A percentile compares a stretch with the other conserved stretches of the same genome.
Evolutionary conservation across 1,140 invertebrate species (phyloP).

Genomic region (Apis dorsata): DNA sequence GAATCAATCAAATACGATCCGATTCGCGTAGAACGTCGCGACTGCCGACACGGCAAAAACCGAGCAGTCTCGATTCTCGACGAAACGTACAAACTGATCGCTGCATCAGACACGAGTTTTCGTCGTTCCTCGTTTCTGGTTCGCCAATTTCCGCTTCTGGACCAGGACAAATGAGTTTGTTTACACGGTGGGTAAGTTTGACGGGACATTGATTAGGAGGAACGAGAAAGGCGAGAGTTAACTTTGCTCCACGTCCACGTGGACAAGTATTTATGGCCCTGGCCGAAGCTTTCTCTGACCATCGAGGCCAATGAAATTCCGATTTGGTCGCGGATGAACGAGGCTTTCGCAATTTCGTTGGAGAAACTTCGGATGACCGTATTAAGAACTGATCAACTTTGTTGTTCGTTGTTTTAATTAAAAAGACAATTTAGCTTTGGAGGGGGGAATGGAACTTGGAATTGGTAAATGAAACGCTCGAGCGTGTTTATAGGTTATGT

Average conservation of each 20-base stretch:
- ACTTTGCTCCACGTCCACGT: not conserved
- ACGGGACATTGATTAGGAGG: constrained; percentile 52
- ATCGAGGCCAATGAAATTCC: constrained; percentile 29
- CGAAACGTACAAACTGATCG: constrained; percentile 17
- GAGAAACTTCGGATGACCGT: not conserved
- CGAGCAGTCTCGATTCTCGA: not conserved
- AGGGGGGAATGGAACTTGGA: not conserved
- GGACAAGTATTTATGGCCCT: constrained; percentile 37
- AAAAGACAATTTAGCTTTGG: not conserved
- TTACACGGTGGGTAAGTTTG: constrained; percentile 35
- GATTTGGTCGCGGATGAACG: not conserved
- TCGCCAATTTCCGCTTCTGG: not conserved
- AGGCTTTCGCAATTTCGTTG: constrained; percentile 13
- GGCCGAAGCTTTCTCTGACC: too few species aligned
- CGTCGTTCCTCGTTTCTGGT: constrained; percentile 49
- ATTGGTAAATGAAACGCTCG: too few species aligned
- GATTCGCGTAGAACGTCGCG: constrained; percentile 14
- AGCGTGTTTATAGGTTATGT: too few species aligned
- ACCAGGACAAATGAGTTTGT: constrained; percentile 57
- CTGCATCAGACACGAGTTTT: not conserved
- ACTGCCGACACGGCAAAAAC: constrained; percentile 38
- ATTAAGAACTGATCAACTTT: not conserved
- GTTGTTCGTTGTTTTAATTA: not conserved
- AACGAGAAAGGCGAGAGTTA: not conserved
- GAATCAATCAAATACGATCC: not conserved